Base-by-base conservation (phyloP, 64 coral and sea anemone genomes). In the Montipora capricornis region DNA sequence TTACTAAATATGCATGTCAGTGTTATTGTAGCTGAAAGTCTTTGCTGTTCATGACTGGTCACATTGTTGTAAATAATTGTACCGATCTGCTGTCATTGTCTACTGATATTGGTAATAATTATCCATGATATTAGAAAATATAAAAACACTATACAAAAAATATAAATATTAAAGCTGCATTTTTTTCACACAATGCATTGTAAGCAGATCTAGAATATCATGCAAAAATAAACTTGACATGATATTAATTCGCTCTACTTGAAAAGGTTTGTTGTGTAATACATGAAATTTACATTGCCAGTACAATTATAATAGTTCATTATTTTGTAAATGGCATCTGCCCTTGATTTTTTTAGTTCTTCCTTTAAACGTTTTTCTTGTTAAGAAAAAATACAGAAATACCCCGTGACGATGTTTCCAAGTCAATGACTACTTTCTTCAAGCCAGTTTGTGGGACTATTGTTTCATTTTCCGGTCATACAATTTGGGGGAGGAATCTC, bases 221-320 rank as follows among this genome's bases (percentile, higher is more conserved):
- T 37, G 29, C 29, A 37, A 37, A 1, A 37, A 37, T 37, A 37
- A 37, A 37, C 29, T 37, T 37, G 29, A 80, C 29, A 37, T 80
- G 78, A 80, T 80, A 80, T 80, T 80, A 19, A 80, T 80, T 51
- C 12, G 2, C 78, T 47, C 77, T 80, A 80, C 17, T 0, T 45
- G 19, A 80, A 80, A 80, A 80, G 78, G 44, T 80, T 80, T 80
- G 78, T 80, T 80, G 78, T 80, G 13, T 80, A 80, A 80, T 80
- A 80, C 78, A 9, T 80, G 4, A 80, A 80, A 80, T 80, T 80
- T 80, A 80, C 44, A 80, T 80, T 80, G 29, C 78, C 78, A 80
- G 78, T 80, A 80, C 46, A 80, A 80, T 80, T 80, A 80, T 1
- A 80, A 80, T 44, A 80, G 49, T 53, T 82, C 8, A 82, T 50